These are phyloP conservation scores for Lordiphosa andalusiaca DNA, from an alignment of 2,888 invertebrate genomes.

Conservation along the genomic window DNA sequence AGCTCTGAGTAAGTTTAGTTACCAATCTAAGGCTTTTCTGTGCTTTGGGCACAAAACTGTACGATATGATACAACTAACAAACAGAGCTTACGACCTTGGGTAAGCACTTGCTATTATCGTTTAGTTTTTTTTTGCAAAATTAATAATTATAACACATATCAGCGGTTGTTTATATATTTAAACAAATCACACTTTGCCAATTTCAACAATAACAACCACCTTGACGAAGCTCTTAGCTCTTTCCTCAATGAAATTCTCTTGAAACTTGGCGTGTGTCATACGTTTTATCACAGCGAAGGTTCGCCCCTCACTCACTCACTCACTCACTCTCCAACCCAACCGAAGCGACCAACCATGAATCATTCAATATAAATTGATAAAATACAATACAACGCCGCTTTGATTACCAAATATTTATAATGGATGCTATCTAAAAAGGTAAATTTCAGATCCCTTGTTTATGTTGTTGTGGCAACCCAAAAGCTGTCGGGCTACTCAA, in stretches of 20 bases:
- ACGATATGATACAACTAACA: too few relatives aligned
- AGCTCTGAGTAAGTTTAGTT: too few relatives aligned
- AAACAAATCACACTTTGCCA: too few relatives aligned
- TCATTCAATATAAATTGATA: slow-evolving; percentile 34
- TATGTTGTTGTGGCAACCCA: not conserved
- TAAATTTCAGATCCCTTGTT: slow-evolving; percentile 1
- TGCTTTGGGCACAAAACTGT: too few relatives aligned
- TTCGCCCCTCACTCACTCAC: slow-evolving; percentile 5
- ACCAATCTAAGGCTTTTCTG: too few relatives aligned
- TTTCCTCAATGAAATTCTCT: slow-evolving; percentile 21
- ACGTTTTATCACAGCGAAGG: slow-evolving; percentile 3
- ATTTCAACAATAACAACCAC: slow-evolving; percentile 7
- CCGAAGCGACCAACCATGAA: slow-evolving; percentile 10
- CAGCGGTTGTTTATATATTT: too few relatives aligned
- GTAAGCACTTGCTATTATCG: too few relatives aligned
- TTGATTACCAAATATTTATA: slow-evolving; percentile 14
- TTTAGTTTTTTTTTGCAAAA: too few relatives aligned
- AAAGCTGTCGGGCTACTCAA: slow-evolving; percentile 5
- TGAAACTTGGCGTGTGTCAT: slow-evolving; percentile 37
- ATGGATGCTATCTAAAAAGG: slow-evolving; percentile 11
- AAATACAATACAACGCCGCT: slow-evolving; percentile 13
- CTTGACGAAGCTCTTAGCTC: slow-evolving; percentile 10
- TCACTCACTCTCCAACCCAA: not conserved
- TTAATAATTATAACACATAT: too few relatives aligned
- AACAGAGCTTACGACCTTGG: too few relatives aligned